phyloP scores from a whole-genome alignment of 2,797 vertebrate species.

The Erethizon dorsatum region DNA sequence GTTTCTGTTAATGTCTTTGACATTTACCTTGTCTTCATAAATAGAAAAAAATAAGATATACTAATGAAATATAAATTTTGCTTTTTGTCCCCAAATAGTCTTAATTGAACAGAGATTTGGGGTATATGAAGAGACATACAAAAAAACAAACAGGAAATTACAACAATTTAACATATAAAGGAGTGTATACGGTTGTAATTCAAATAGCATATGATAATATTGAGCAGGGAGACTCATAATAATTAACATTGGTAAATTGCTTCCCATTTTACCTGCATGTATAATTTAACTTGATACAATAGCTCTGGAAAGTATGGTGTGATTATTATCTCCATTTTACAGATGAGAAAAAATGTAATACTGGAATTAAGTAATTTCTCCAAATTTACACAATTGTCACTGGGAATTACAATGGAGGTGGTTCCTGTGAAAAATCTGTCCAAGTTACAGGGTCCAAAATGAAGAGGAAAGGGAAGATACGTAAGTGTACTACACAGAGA shows the following conservation, averaged over 20 bases:
- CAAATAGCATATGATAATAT: conserved; percentile 58
- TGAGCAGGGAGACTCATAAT: conserved; percentile 55
- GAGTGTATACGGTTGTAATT: conserved; percentile 15
- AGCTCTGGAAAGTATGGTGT: conserved; percentile 45
- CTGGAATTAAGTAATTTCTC: conserved; percentile 56
- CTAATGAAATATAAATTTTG: neutral
- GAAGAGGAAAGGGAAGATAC: neutral
- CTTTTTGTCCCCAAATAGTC: conserved; percentile 16
- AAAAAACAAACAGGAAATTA: conserved; percentile 65
- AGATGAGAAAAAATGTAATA: conserved; percentile 2
- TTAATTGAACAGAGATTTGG: conserved; percentile 60
- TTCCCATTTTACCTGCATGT: conserved; percentile 65
- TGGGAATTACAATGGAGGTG: neutral
- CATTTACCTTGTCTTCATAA: neutral
- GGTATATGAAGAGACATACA: conserved; percentile 37
- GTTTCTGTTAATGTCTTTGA: conserved; percentile 42
- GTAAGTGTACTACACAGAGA: neutral
- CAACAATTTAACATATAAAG: conserved; percentile 22
- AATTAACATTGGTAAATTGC: conserved; percentile 69
- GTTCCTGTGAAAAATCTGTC: neutral
- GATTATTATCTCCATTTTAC: conserved; percentile 57
- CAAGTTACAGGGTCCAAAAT: conserved; percentile 19
- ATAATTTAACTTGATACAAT: conserved; percentile 72
- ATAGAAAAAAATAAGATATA: conserved; percentile 46
- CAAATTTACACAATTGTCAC: conserved; percentile 45